Evolutionary conservation across 64 coral and sea anemone genomes (phyloP), one percentile per base, ranked within the genome.

Genomic region (Actinia equina): DNA sequence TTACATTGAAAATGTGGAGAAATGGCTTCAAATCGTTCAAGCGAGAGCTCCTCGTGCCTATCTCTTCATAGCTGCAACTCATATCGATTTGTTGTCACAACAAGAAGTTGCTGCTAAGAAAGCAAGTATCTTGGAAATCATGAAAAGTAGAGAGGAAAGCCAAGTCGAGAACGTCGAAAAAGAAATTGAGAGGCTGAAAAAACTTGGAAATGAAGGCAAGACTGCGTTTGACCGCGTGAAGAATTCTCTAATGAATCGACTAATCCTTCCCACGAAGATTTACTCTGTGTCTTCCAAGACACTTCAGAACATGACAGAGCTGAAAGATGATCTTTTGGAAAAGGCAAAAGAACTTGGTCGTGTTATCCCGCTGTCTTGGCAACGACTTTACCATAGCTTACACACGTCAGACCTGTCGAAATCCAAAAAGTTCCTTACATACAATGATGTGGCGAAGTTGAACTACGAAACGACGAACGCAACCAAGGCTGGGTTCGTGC

Each of bases 251-350:
- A 64, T 3, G 27, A 53, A 17, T 70, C 90, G 90, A 70, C 80
- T 91, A 20, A 49, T 23, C 17, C 27, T 91, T 41, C 90, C 90
- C 20, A 22, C 87, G 17, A 91, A 82, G 23, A 80, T 91, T 43
- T 86, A 91, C 17, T 20, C 80, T 3, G 85, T 91, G 15, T 91
- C 85, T 9, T 91, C 90, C 1, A 87, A 91, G 86, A 91, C 84
- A 2, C 77, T 91, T 17, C 7, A 82, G 12, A 91, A 91, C 49
- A 43, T 91, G 7, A 54, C 62, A 43, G 30, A 49, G 11, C 85
- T 91, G 17, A 87, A 52, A 37, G 17, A 30, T 22, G 90, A 91
- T 81, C 77, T 87, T 63, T n/a, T 91, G 43, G 51, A 17, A 51
- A 79, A 43, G 6, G 85, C 90, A 18, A 85, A 79, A 44, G 51